Conservation (phyloP, 2,113 vertebrate species). For the Ceyx melanurus region DNA sequence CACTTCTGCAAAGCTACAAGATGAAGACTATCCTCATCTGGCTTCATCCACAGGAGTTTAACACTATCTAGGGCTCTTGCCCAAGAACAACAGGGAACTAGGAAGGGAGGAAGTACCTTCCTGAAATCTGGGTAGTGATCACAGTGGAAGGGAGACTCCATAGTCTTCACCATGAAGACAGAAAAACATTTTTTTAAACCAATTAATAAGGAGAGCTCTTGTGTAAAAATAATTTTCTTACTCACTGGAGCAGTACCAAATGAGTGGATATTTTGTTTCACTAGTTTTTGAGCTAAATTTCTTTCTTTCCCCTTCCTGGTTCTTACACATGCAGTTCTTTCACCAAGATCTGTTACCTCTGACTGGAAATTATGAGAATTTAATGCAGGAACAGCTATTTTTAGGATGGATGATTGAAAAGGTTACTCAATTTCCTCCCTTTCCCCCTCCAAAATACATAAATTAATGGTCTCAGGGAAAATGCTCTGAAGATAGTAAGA, state of each 20-base stretch:
- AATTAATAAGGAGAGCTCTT: not conserved
- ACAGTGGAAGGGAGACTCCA: not conserved
- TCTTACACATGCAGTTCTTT: not conserved
- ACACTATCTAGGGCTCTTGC: not conserved
- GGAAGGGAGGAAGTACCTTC: not conserved
- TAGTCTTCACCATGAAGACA: not conserved
- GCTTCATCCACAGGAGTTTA: not conserved
- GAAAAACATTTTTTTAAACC: not conserved
- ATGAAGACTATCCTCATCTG: not conserved
- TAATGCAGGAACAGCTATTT: not conserved
- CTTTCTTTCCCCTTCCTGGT: not conserved
- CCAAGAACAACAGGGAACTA: not conserved
- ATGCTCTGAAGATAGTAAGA: not conserved
- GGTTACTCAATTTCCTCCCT: not conserved
- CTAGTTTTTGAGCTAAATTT: not conserved
- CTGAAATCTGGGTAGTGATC: not conserved
- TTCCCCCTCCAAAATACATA: not conserved
- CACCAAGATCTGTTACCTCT: not conserved
- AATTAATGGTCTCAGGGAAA: not conserved
- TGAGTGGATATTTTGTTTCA: not conserved
- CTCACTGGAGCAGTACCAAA: not conserved
- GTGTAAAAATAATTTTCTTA: not conserved
- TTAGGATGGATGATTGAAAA: not conserved
- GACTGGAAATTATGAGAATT: conserved; percentile 33
- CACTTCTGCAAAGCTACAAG: not conserved